phyloP scores from a whole-genome alignment of 2,797 vertebrate species.

The Anas acuta region DNA sequence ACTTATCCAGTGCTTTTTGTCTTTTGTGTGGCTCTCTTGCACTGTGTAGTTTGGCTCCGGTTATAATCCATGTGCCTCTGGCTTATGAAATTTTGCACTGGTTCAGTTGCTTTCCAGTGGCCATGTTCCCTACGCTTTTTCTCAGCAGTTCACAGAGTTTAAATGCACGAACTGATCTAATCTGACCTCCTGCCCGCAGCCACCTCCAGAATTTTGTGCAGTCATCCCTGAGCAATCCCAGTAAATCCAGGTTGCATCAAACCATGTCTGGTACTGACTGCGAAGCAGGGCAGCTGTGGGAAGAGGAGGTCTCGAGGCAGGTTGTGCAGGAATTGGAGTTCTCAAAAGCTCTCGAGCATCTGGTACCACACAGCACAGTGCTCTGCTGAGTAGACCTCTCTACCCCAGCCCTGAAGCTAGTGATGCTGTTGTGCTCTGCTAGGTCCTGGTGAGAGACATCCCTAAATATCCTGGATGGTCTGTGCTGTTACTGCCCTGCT shows the following conservation, averaged over 20 bases:
- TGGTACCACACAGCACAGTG: neutral
- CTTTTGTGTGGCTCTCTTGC: conserved; percentile 52
- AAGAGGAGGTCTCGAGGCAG: neutral
- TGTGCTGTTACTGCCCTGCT: neutral
- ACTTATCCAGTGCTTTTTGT: conserved; percentile 39
- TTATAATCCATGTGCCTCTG: conserved; percentile 33
- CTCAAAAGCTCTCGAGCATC: neutral
- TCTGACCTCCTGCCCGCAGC: neutral
- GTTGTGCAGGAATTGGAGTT: neutral
- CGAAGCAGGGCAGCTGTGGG: neutral
- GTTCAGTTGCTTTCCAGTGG: conserved; percentile 22
- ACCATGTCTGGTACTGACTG: neutral
- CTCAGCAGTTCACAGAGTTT: neutral
- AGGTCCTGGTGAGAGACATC: neutral
- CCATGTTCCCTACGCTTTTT: neutral
- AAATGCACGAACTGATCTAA: neutral
- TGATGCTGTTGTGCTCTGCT: neutral
- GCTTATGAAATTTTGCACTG: neutral
- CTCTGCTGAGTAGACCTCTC: neutral
- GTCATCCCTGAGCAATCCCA: neutral
- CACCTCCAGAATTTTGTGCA: neutral
- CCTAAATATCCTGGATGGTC: neutral
- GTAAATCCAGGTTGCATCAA: neutral
- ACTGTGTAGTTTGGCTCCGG: conserved; percentile 51
- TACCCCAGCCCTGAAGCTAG: neutral